Conservation (phyloP, 1,140 invertebrate species). For the Cyphomyrmex costatus region DNA sequence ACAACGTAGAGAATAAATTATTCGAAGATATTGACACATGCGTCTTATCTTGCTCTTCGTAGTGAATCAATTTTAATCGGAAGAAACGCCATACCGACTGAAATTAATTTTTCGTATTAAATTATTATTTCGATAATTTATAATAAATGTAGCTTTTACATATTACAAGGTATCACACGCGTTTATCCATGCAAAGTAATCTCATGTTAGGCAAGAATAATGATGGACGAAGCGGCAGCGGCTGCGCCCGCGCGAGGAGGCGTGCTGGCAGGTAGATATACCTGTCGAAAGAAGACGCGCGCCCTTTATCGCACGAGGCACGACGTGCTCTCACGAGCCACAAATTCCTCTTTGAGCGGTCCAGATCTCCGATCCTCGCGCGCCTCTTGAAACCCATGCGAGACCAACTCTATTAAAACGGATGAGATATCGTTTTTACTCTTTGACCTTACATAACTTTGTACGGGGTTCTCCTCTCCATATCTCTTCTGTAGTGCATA, state of each 20-base stretch:
- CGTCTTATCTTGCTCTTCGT: not conserved
- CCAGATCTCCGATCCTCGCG: conserved; percentile 54
- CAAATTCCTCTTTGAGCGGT: conserved; percentile 64
- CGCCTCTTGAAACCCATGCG: conserved; percentile 55
- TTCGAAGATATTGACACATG: not conserved
- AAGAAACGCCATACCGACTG: not conserved
- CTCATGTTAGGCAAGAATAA: conserved; percentile 23
- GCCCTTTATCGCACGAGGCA: conserved; percentile 57
- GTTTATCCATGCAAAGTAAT: conserved; percentile 31
- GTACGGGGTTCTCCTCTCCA: conserved; percentile 1
- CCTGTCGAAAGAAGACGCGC: conserved; percentile 70
- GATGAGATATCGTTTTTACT: conserved; percentile 59
- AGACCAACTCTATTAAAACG: conserved; percentile 60
- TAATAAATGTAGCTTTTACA: conserved; percentile 8
- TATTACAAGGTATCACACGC: not conserved
- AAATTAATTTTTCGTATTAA: conserved; percentile 24
- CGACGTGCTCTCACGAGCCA: conserved; percentile 66
- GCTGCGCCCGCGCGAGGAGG: conserved; percentile 29
- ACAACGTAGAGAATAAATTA: not conserved
- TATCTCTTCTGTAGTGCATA: conserved; percentile 50
- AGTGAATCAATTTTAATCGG: conserved; percentile 13
- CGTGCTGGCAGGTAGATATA: conserved; percentile 66
- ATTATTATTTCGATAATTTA: conserved; percentile 26
- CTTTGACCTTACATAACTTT: conserved; percentile 59
- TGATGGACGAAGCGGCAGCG: conserved; percentile 35